Evolutionary conservation across 2,113 vertebrate species (phyloP).

Genomic region (Amazona guildingii): DNA sequence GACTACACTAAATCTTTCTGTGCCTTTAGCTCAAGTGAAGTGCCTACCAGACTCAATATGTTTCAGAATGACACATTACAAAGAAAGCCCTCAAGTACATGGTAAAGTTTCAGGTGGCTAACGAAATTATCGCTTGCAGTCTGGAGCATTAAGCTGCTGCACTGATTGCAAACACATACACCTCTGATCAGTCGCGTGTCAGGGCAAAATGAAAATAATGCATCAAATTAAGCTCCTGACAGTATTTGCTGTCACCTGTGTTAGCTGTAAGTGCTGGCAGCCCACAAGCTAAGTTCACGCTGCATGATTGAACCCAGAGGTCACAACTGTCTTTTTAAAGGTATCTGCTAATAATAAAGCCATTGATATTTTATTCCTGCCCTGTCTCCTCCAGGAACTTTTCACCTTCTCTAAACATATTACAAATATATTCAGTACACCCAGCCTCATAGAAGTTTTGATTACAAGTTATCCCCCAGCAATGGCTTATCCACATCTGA

Average conservation of each 20-base stretch:
- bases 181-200: not conserved
- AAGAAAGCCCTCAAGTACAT: not conserved
- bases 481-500: not conserved
- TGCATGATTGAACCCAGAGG: not conserved
- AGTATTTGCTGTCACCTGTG: not conserved
- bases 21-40: not conserved
- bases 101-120: not conserved
- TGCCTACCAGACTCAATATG: not conserved
- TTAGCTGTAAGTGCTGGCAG: not conserved
- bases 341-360: not conserved
- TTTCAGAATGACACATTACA: not conserved
- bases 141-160: not conserved
- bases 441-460: not conserved
- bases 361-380: not conserved
- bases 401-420: not conserved
- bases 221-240: not conserved
- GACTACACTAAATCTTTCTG: not conserved
- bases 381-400: not conserved
- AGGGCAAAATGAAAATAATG: conserved; percentile 17
- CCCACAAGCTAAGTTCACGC: not conserved
- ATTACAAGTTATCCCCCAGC: not conserved
- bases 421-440: not conserved
- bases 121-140: accelerated
- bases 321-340: not conserved
- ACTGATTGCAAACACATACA: not conserved